Evolutionary conservation across 2,797 vertebrate species (phyloP).

Genomic region (Allobates femoralis): DNA sequence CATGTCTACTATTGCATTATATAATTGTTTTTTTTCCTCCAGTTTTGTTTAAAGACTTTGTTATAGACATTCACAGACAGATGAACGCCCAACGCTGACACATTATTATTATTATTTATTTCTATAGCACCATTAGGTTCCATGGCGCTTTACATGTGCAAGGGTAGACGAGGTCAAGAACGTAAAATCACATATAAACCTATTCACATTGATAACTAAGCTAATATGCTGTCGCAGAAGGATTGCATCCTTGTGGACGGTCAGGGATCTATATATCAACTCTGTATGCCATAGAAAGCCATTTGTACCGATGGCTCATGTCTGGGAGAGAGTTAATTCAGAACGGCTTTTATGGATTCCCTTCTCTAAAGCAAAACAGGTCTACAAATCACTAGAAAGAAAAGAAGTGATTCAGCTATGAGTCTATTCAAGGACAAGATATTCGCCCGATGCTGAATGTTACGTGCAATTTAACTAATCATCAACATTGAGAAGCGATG

Average conservation of each 20-base stretch:
- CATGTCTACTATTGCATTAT: background rate
- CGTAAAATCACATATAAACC: background rate
- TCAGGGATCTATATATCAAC: background rate
- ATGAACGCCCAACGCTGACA: background rate
- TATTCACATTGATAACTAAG: background rate
- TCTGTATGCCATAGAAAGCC: background rate
- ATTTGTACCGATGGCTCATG: slow-evolving; percentile 7
- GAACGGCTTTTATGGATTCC: slow-evolving; percentile 36
- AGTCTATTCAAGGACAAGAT: slow-evolving; percentile 22
- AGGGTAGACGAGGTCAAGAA: too few species aligned
- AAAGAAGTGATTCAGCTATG: slow-evolving; percentile 45
- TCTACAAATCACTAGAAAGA: slow-evolving; percentile 64
- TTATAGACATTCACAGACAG: background rate
- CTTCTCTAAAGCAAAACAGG: slow-evolving; percentile 60
- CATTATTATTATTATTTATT: too few species aligned
- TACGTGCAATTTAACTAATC: background rate
- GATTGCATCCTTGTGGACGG: background rate
- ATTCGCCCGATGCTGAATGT: background rate
- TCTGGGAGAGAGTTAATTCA: slow-evolving; percentile 46
- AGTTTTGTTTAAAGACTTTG: background rate
- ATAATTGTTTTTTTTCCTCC: background rate
- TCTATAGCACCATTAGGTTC: too few species aligned
- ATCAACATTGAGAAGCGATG: background rate
- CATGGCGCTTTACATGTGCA: too few species aligned
- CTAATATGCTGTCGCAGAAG: background rate